Base-by-base conservation (phyloP, 2,113 vertebrate species). In the Sinosuthora webbiana region DNA sequence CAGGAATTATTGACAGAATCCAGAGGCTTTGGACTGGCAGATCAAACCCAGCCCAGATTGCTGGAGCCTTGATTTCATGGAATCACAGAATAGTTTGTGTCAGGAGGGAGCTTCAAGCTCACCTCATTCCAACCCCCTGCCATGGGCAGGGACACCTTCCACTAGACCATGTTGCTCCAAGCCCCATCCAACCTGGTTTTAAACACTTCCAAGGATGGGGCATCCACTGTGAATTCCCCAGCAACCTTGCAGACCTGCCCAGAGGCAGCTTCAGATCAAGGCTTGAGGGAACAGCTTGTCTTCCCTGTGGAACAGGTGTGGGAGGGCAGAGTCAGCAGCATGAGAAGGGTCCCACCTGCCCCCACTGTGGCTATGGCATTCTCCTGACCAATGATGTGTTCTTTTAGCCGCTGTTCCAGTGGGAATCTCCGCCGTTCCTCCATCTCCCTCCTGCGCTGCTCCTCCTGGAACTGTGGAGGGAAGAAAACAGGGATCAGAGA, bases 331-430 rank as follows among this genome's bases (percentile, higher is more conserved):
- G 31, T 1, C 1, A 15, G 50, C 2, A 6, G 64, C 8, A 15
- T 4, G 23, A 23, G 15, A 67, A n/a, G 13, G 31, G 10, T 80
- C 95, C 96, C 97, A 99, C 99, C 99, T 94, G 99, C 99, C 64
- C 99, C 99, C 56, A 99, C 99, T 0, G 98, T 99, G 41, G 99
- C 98, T 42, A 99, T 99, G 82, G 99, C 99, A 5, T 98, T 98
- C 97, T 99, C 99, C 96, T 99, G 99, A 17, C 99, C 99, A 7
- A 99, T 99, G 97, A 99, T 99, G 91, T 99, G 98, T 87, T 99
- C 99, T 88, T 98, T 99, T 33, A 99, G 98, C 55, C 99, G 98
- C 76, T 98, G 98, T 97, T 99, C 99, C 94, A 99, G 97, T 1
- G 99, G 99, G 64, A 99, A 99, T 74, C 98, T 97, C 57, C 99